Base-by-base conservation (phyloP, 2,888 invertebrate species). In the Arctia plantaginis region DNA sequence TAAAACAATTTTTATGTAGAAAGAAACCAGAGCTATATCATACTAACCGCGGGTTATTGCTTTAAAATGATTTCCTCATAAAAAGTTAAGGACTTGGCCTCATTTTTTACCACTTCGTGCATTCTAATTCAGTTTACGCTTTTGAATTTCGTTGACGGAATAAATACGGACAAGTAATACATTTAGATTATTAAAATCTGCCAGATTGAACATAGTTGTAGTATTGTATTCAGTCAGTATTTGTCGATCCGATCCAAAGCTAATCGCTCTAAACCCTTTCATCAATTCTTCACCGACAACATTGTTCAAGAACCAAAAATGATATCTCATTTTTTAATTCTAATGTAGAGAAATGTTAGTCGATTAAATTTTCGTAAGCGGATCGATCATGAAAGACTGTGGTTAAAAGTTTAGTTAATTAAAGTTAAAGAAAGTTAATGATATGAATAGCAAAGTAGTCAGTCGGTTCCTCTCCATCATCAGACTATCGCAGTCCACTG, bases 41-140 rank as follows among this genome's bases (percentile, higher is more conserved):
- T 1, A 39, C 71, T 35, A 51, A 71, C 44, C 33, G n/a, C 33
- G 59, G 15, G 44, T 65, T 65, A 71, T 65, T 65, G 47, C 71
- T 44, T 64, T 51, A 44, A 69, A 71, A 71, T 64, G n/a, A 65
- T 65, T 47, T 65, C 35, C 15, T 51, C 65, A 71, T 65, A 71
- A 71, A 71, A 65, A 47, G 18, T 33, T 47, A 44, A 23, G 71
- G 33, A 35, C 65, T 65, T 71, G 55, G 41, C 62, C 41, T 39
- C 41, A 27, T 62, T 70, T 47, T 71, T 33, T 18, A 69, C 33
- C 30, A 51, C 35, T 65, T 47, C 62, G 62, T 65, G 44, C 47
- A 65, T 59, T 41, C 65, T 71, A 71, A 33, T 39, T 44, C 35
- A 47, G 35, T 33, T 39, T 35, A 27, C 59, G 10, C 35, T 59